phyloP scores from a whole-genome alignment of 23 tunicate species.

The Ascidia mentula region DNA sequence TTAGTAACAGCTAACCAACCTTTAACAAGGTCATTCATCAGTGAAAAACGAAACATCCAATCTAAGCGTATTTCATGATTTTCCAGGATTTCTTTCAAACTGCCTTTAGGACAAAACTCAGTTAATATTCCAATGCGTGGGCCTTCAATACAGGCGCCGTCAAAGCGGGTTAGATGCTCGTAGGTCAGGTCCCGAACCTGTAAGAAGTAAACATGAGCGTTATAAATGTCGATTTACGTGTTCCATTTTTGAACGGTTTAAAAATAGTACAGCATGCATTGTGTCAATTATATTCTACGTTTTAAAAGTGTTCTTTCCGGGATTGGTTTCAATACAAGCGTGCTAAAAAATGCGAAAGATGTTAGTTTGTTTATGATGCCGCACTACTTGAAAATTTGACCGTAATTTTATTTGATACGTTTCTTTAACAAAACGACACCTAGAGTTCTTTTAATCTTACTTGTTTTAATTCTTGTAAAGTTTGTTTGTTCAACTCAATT shows the following conservation, averaged over 20 bases:
- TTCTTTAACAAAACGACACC: too few species aligned
- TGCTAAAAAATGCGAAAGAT: too few species aligned
- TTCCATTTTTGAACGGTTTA: too few species aligned
- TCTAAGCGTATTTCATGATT: constrained; percentile 58
- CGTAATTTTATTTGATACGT: not conserved
- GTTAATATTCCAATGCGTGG: constrained; percentile 48
- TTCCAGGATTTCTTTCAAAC: constrained; percentile 53
- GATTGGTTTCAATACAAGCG: too few species aligned
- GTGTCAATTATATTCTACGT: too few species aligned
- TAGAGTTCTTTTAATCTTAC: too few species aligned
- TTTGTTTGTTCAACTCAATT: constrained; percentile 28
- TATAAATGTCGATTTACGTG: too few species aligned
- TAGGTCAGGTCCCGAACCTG: constrained; percentile 59
- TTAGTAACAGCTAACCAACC: constrained; percentile 11
- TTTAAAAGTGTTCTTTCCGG: too few species aligned
- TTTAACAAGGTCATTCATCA: constrained; percentile 71
- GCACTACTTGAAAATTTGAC: too few species aligned
- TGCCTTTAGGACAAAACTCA: constrained; percentile 66
- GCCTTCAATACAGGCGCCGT: constrained; percentile 72
- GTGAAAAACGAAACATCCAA: constrained; percentile 58
- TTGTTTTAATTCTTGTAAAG: constrained; percentile 37
- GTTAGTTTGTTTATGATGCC: too few species aligned
- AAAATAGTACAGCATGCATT: too few species aligned
- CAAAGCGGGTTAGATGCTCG: constrained; percentile 70
- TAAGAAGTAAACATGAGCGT: too few species aligned